Evolutionary conservation across 2,888 invertebrate species (phyloP), one percentile per base, ranked within the genome.

Genomic region (Psylliodes chrysocephalus): DNA sequence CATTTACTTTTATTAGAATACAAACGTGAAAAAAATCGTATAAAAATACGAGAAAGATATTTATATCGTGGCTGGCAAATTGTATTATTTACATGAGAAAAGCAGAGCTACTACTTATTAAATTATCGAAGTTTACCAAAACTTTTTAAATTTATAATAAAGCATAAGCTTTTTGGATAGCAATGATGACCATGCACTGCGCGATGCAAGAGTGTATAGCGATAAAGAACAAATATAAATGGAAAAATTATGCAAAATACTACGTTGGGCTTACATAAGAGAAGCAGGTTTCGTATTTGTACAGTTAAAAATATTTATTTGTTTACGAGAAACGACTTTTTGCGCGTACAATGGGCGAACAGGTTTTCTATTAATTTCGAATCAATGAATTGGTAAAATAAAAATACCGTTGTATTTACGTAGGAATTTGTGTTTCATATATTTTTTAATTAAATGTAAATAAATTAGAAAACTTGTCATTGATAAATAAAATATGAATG

Each of bases 241-340:
- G 30, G 62, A 38, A 52, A 56, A 65, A 56, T 68, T 68, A 70
- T 70, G 70, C 64, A 67, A 66, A 70, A 18, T 38, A 46, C 53
- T 55, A 25, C 49, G 62, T 68, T 65, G 59, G 60, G 61, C 62
- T 68, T 67, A 67, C 62, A 64, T 67, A 70, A 68, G 47, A 64
- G 55, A 33, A 65, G 55, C 60, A 40, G 40, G 65, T 70, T 66
- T 52, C 57, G 59, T 53, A 59, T 64, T 61, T 62, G 63, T 57
- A 44, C 52, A 57, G 52, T 53, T 64, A 67, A 64, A 66, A 64
- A 47, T 59, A 60, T 64, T 63, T 66, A 57, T 69, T 67, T 67
- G 64, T 67, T 63, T 57, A 63, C 60, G 46, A 40, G 42, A 54
- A 42, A 51, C 33, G 12, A 33, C 25, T 63, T 63, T 44, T 44